Conservation (phyloP, 2,888 invertebrate genomes). For the Chymomyza fuscimana region DNA sequence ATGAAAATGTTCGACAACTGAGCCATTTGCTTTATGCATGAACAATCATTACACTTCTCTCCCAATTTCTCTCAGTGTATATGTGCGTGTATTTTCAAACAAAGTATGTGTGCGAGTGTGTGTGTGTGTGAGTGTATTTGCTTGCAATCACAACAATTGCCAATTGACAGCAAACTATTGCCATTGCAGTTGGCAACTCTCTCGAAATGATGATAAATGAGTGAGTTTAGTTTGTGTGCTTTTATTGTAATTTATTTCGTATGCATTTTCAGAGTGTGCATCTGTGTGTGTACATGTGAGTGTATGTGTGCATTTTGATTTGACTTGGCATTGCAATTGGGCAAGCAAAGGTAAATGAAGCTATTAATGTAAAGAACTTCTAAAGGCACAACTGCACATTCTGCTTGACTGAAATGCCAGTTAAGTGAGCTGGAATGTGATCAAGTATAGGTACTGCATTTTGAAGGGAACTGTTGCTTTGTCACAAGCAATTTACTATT, state of each 20-base stretch:
- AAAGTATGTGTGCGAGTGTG: conserved; percentile 12
- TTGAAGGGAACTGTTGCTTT: neutral
- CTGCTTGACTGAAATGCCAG: neutral
- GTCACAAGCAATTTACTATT: neutral
- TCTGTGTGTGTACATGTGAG: neutral
- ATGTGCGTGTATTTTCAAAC: conserved; percentile 11
- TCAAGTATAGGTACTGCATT: neutral
- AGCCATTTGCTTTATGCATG: conserved; percentile 57
- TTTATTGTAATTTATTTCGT: conserved; percentile 33
- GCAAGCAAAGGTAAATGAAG: conserved; percentile 6
- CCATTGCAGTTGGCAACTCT: conserved; percentile 37
- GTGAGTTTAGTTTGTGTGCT: conserved; percentile 37
- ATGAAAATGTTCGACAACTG: conserved; percentile 51
- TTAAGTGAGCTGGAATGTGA: neutral
- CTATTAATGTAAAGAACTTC: neutral
- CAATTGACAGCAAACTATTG: conserved; percentile 54
- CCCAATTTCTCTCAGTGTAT: neutral
- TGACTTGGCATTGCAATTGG: conserved; percentile 7
- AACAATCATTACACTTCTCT: conserved; percentile 42
- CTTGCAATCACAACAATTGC: conserved; percentile 57
- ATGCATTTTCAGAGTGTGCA: conserved; percentile 4
- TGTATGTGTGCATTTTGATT: conserved; percentile 9
- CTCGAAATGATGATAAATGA: conserved; percentile 58
- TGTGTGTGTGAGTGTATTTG: conserved; percentile 36
- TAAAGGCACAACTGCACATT: neutral